These are phyloP conservation scores for Aphelenchoides bicaudatus DNA, from an alignment of 2,888 invertebrate genomes.

Conservation along the genomic window DNA sequence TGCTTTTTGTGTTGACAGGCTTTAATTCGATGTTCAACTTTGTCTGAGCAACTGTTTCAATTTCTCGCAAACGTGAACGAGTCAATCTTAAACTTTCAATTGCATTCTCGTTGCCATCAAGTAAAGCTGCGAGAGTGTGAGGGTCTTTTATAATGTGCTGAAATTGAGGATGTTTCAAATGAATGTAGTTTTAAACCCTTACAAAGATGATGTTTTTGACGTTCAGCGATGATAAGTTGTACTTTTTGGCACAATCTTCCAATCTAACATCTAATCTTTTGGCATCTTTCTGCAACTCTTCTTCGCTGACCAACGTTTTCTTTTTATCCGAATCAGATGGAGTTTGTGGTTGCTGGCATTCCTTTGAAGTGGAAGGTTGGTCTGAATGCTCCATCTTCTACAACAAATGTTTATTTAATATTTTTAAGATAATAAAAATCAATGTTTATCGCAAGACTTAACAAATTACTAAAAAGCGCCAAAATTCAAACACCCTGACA, in stretches of 20 bases:
- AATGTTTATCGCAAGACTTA: too few species aligned
- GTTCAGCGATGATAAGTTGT: constrained; percentile 28
- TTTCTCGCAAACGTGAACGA: constrained; percentile 19
- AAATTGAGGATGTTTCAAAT: constrained; percentile 1
- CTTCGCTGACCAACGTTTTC: neutral
- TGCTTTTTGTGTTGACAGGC: neutral
- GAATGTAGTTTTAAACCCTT: constrained; percentile 10
- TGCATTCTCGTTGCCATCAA: constrained; percentile 27
- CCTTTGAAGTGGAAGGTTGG: neutral
- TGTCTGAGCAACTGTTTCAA: constrained; percentile 18
- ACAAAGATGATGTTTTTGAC: constrained; percentile 32
- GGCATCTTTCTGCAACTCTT: constrained; percentile 12
- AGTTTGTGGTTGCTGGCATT: neutral
- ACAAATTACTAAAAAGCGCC: too few species aligned
- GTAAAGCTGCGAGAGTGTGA: constrained; percentile 24
- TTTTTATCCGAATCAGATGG: too few species aligned
- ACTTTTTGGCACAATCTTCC: constrained; percentile 23
- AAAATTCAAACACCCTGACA: too few species aligned
- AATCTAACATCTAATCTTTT: constrained; percentile 5
- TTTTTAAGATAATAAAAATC: too few species aligned
- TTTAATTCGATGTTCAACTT: constrained; percentile 16
- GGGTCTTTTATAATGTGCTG: constrained; percentile 32
- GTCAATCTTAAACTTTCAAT: constrained; percentile 27
- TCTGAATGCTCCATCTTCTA: neutral
- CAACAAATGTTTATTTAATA: too few species aligned